phyloP scores from a whole-genome alignment of 2,797 vertebrate genomes.

The Lacerta agilis region DNA sequence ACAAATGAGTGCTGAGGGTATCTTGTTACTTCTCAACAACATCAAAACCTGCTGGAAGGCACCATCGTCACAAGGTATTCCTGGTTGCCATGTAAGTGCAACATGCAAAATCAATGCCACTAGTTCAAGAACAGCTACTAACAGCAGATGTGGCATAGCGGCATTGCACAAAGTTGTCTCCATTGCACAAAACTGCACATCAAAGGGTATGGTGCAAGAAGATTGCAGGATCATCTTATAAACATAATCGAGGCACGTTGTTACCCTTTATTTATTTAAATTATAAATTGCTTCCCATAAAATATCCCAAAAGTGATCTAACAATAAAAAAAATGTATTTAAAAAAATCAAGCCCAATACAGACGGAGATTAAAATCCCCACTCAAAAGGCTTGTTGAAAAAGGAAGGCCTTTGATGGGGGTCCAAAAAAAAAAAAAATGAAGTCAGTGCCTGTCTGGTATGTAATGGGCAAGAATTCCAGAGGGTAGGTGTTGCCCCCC shows the following conservation, averaged over 20 bases:
- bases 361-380: no score
- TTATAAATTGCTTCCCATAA: no score
- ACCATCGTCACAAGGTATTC: not conserved
- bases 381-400: no score
- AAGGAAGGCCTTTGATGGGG: no score
- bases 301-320: no score
- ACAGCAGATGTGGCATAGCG: not conserved
- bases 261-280: no score
- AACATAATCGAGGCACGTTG: not conserved
- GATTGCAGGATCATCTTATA: not conserved
- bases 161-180: not conserved
- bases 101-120: not conserved
- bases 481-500: no score
- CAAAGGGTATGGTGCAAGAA: not conserved
- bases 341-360: no score
- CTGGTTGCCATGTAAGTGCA: not conserved
- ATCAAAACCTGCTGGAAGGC: not conserved
- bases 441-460: no score
- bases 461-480: no score
- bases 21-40: not conserved
- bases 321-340: no score
- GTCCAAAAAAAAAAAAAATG: no score
- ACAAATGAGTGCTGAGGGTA: not conserved
- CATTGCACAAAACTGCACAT: not conserved
- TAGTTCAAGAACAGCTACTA: not conserved